Percentiles rank a stretch among this genome's conserved stretches.
These are phyloP conservation scores for Andricus curvator DNA, from an alignment of 2,888 invertebrate species.

Conservation along the genomic window DNA sequence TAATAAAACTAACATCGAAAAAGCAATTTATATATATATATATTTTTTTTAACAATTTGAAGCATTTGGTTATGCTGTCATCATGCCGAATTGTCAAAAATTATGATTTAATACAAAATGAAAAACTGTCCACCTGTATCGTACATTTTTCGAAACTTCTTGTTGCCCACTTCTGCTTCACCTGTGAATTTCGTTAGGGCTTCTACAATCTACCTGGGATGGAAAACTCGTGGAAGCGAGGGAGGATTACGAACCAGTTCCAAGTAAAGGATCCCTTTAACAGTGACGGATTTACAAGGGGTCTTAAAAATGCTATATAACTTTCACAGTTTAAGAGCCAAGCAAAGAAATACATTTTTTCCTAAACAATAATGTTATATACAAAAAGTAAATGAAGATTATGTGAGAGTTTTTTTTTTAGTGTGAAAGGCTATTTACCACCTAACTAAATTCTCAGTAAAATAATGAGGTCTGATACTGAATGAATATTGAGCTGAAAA, in stretches of 20 bases:
- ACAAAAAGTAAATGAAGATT: too few species aligned
- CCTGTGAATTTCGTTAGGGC: slow-evolving; percentile 53
- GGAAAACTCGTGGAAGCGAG: slow-evolving; percentile 49
- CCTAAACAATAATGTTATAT: neutral
- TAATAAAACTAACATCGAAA: too few species aligned
- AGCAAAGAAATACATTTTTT: neutral
- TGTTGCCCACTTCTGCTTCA: slow-evolving; percentile 56
- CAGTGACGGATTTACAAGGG: slow-evolving; percentile 26
- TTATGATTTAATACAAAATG: too few species aligned
- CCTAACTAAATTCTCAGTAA: neutral
- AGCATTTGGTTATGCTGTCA: too few species aligned
- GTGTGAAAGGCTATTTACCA: too few species aligned
- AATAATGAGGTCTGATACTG: neutral
- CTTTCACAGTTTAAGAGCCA: neutral
- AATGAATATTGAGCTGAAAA: neutral
- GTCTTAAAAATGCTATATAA: neutral
- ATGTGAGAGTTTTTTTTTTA: too few species aligned
- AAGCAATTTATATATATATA: too few species aligned
- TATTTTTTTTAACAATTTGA: too few species aligned
- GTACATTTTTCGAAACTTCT: slow-evolving; percentile 23
- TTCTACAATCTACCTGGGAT: slow-evolving; percentile 53
- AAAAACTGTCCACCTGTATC: too few species aligned
- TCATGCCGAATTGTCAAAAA: neutral
- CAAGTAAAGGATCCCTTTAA: slow-evolving; percentile 20
- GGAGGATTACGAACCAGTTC: slow-evolving; percentile 32